phyloP scores from a whole-genome alignment of 2,797 vertebrate genomes.

The Scleropages formosus region DNA sequence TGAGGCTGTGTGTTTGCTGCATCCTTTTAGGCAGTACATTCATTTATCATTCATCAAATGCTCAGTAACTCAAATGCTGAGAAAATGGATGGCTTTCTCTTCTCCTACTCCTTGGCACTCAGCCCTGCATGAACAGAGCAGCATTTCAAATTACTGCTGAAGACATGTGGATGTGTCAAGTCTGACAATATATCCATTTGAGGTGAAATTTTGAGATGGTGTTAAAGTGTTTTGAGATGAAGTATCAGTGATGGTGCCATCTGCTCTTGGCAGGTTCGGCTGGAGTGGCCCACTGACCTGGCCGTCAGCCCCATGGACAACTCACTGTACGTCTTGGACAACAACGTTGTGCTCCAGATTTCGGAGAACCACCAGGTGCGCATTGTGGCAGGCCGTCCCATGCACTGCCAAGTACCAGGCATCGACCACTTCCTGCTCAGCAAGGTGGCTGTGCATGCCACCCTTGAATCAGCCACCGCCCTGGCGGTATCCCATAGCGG shows the following conservation, averaged over 20 bases:
- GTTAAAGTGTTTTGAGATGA: background rate
- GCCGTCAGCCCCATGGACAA: constrained; percentile 96
- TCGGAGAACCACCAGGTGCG: constrained; percentile 97
- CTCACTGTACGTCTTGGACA: constrained; percentile 92
- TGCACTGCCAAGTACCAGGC: constrained; percentile 97
- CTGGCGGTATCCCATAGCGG: constrained; percentile 89
- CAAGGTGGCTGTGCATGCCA: constrained; percentile 92
- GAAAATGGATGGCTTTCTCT: constrained; percentile 20
- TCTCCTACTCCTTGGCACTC: constrained; percentile 33
- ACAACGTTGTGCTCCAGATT: constrained; percentile 95
- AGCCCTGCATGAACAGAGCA: constrained; percentile 13
- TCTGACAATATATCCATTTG: background rate
- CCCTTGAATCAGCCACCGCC: constrained; percentile 89
- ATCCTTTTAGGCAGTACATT: constrained; percentile 41
- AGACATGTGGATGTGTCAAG: background rate
- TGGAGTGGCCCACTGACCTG: constrained; percentile 97
- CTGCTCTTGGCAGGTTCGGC: constrained; percentile 74
- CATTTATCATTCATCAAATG: constrained; percentile 53
- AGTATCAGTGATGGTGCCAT: constrained; percentile 3
- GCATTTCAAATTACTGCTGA: constrained; percentile 7
- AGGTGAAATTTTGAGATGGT: constrained; percentile 1
- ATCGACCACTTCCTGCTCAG: constrained; percentile 95
- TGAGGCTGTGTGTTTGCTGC: constrained; percentile 45
- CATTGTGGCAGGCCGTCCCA: constrained; percentile 90
- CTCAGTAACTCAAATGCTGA: constrained; percentile 28